Evolutionary conservation across 2,797 vertebrate species (phyloP).

Genomic region (Streptopelia turtur): DNA sequence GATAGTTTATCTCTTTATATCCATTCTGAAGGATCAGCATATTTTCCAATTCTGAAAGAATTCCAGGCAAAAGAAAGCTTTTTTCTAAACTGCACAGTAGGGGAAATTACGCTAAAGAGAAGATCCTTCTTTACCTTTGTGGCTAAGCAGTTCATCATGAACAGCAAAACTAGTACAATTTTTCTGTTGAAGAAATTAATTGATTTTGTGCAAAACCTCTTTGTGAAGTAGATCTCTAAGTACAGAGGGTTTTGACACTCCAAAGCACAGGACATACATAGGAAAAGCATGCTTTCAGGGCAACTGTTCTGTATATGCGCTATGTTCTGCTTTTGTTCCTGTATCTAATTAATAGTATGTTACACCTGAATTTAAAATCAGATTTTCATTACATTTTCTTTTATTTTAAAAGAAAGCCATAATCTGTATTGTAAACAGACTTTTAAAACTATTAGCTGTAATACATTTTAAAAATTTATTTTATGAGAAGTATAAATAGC

Average conservation of each 20-base stretch:
- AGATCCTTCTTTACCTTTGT: background rate
- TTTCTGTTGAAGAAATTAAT: background rate
- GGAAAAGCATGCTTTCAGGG: background rate
- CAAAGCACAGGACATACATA: rapidly evolving
- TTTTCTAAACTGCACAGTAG: background rate
- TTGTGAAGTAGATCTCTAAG: background rate
- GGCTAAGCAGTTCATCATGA: background rate
- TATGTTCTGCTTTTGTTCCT: background rate
- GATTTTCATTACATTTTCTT: background rate
- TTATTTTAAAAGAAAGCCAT: background rate
- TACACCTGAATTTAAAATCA: background rate
- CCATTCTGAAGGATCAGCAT: background rate
- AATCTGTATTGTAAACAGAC: background rate
- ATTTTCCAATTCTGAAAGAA: background rate
- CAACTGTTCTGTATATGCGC: background rate
- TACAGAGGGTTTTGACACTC: background rate
- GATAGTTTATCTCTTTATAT: background rate
- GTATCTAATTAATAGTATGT: background rate
- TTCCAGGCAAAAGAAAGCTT: background rate
- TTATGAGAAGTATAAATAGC: background rate
- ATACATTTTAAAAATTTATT: background rate
- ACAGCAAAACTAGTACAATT: background rate
- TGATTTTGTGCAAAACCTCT: background rate
- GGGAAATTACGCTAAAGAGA: background rate
- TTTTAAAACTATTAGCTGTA: background rate